Evolutionary conservation across 2,797 vertebrate species (phyloP).

Genomic region (Sebastes matsubarae): DNA sequence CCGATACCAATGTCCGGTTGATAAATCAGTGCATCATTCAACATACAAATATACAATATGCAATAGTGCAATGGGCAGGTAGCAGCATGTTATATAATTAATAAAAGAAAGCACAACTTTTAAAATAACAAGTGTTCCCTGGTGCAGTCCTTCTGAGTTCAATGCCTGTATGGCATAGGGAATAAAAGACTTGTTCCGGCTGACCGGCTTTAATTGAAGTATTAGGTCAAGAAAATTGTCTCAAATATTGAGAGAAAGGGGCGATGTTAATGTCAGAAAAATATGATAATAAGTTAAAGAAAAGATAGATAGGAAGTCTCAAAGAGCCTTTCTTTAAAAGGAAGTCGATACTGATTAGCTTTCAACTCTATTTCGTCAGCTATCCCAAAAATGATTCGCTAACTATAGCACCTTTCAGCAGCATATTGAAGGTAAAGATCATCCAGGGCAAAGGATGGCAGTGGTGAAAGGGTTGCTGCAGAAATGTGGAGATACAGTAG

Average conservation of each 20-base stretch:
- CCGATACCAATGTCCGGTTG: rapidly evolving
- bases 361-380: background rate
- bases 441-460: background rate
- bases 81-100: too few relatives aligned
- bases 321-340: background rate
- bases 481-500: background rate
- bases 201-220: background rate
- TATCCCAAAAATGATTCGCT: background rate
- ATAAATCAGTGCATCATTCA: too few relatives aligned
- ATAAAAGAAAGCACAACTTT: too few relatives aligned
- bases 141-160: too few relatives aligned
- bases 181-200: too few relatives aligned
- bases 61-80: too few relatives aligned
- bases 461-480: background rate
- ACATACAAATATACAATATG: too few relatives aligned
- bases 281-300: background rate
- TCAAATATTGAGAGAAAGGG: background rate
- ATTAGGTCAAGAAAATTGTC: background rate
- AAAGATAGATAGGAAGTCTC: background rate
- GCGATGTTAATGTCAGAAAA: background rate
- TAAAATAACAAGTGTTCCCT: too few relatives aligned
- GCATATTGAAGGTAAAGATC: background rate
- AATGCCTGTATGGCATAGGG: too few relatives aligned
- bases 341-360: background rate
- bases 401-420: background rate